Evolutionary conservation across 2,888 invertebrate species (phyloP), one percentile per base, ranked within the genome.

Genomic region (Callinectes sapidus): DNA sequence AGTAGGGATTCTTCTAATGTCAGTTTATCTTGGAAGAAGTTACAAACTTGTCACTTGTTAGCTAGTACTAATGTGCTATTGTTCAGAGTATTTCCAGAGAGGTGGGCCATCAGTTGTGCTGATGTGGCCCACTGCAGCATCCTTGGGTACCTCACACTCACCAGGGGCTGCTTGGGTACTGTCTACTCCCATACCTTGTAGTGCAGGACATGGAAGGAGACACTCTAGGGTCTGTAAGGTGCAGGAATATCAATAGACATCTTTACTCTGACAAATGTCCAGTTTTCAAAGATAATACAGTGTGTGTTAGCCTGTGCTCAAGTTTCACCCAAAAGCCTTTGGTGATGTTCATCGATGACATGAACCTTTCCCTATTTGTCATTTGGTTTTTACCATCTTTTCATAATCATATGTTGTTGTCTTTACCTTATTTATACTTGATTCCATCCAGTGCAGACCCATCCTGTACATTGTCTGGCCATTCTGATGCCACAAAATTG

Each of bases 371-470:
- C 28, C 23, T 71, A 61, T 5, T 71, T 10, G 8, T 71, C n/a
- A 71, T 71, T 71, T 23, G 3, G 23, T 71, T 71, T 8, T 71
- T 71, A 71, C n/a, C 23, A 23, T 71, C 71, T 28, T 71, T 71
- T 66, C 14, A 2, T n/a, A 10, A 28, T n/a, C 2, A 23, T 71
- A n/a, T n/a, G 23, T n/a, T 71, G 23, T 71, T 23, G 16, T n/a
- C 71, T 23, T n/a, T 28, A 0, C 6, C 71, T 71, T 71, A n/a
- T 71, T 71, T 71, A 8, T 71, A 23, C 71, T 71, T 71, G 71
- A 71, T n/a, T 71, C 71, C 71, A 23, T 71, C 71, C 71, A 71
- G 71, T 23, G 71, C 71, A n/a, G 71, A 71, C n/a, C 71, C 71
- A 71, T 71, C 71, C 71, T 71, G n/a, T 61, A 61, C 61, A 61